Evolutionary conservation across 2,888 invertebrate species (phyloP), one percentile per base, ranked within the genome.

Genomic region (Parnassius apollo): DNA sequence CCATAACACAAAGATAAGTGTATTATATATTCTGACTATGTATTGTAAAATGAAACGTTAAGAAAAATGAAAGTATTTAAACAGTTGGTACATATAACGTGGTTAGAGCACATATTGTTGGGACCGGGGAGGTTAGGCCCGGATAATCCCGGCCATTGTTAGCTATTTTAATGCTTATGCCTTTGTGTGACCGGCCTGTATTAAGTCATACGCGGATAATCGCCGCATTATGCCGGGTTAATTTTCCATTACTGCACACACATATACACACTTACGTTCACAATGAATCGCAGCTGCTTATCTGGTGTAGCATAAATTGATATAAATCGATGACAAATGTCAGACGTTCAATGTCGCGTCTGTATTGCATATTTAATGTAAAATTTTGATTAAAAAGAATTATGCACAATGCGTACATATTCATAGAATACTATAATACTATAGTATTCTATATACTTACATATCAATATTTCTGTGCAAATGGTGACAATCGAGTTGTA

Each of bases 151-250:
- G 59, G 57, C 82, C 69, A 88, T 91, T 91, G 91, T 91, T 87
- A 86, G 82, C 83, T 88, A 89, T 89, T 88, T 89, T 88, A 86
- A 89, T 90, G 85, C 88, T 88, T 88, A 88, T 83, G 77, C 80
- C 81, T 83, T 91, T 91, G 89, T 91, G 80, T 72, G 81, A 80
- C 78, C 78, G 83, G 75, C 82, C 81, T 86, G 87, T 88, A 91
- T 91, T 89, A 88, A 91, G 82, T 89, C 86, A 86, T 91, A 90
- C 85, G 85, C 88, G 86, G 89, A 89, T 91, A 91, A 91, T 91
- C 91, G 87, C 77, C 73, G 86, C 80, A 88, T 91, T 91, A 91
- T 91, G 76, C 79, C 71, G 86, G 86, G 86, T 89, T 91, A 89
- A 90, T 90, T 91, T 91, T 86, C 85, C 87, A 85, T 87, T 63